Evolutionary conservation across 1,140 invertebrate species (phyloP), one percentile per base, ranked within the genome.

Genomic region (Rhopalosiphum padi): DNA sequence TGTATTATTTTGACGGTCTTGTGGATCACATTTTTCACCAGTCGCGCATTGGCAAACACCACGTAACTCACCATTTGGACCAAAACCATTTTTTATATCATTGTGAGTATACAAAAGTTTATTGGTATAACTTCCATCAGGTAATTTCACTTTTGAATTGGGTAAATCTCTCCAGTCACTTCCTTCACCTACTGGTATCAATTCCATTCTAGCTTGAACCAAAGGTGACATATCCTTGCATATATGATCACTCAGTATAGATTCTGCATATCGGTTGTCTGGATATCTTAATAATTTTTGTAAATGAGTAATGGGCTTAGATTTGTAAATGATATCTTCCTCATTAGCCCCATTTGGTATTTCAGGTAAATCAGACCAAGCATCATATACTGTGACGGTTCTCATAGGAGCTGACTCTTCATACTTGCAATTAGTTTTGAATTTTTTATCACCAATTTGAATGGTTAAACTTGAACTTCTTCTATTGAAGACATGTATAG

Each of bases 111-210:
- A 98, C 94, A 96, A 96, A 96, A 98, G 95, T 95, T 96, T 96
- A 93, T 96, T 96, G 4, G 96, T 95, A 41, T 94, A 94, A 43
- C 96, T 97, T 93, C 97, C 97, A 95, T 98, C 97, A 22, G 96
- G 96, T 21, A 98, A 95, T 85, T 96, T 95, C 0, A 98, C 96
- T 35, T 96, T 96, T 94, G 97, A 96, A 95, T 98, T 98, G 0
- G 98, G 98, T 21, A 99, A 95, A 95, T 98, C 98, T 93, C 98
- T 96, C 98, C 98, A 99, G 95, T 99, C 98, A 15, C 97, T 97
- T 23, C 98, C 98, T 25, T 96, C 96, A 25, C 95, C 96, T 5
- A 96, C 96, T 37, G 98, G 98, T 94, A 98, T 97, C 94, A 97
- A 96, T 68, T 96, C 95, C 94, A 99, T 98, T 88, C 98, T 96